Evolutionary conservation across 2,888 invertebrate genomes (phyloP).

Genomic region (Metacarcinus magister): DNA sequence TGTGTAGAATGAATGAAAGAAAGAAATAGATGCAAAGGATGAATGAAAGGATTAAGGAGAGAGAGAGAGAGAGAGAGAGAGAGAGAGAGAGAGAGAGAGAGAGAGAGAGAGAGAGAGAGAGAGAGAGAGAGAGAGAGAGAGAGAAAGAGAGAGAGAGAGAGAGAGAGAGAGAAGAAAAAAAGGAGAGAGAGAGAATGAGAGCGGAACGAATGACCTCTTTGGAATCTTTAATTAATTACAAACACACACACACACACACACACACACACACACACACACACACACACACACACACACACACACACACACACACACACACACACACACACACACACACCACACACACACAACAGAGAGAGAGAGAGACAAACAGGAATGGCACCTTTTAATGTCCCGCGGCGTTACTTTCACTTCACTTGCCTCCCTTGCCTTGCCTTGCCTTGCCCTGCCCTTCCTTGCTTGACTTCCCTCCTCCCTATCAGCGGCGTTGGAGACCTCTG

Average conservation of each 20-base stretch:
- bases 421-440: background rate
- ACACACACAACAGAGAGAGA: no score
- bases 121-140: background rate
- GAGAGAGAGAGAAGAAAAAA: background rate
- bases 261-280: conserved; percentile 16
- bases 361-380: background rate
- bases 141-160: background rate
- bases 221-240: conserved; percentile 38
- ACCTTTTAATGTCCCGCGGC: background rate
- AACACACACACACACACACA: conserved; percentile 46
- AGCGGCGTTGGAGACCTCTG: background rate
- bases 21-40: background rate
- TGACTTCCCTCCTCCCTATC: background rate
- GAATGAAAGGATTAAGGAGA: background rate
- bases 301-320: conserved; percentile 54
- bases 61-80: background rate
- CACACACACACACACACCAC: no score
- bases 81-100: background rate
- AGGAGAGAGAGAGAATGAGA: background rate
- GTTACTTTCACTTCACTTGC: background rate
- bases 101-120: background rate
- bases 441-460: background rate
- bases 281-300: conserved; percentile 22
- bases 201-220: conserved; percentile 35
- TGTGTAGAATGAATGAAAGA: background rate